A percentile compares a stretch with the other conserved stretches of the same genome.
Evolutionary conservation across 2,888 invertebrate species (phyloP).

Genomic region (Meganola albula): DNA sequence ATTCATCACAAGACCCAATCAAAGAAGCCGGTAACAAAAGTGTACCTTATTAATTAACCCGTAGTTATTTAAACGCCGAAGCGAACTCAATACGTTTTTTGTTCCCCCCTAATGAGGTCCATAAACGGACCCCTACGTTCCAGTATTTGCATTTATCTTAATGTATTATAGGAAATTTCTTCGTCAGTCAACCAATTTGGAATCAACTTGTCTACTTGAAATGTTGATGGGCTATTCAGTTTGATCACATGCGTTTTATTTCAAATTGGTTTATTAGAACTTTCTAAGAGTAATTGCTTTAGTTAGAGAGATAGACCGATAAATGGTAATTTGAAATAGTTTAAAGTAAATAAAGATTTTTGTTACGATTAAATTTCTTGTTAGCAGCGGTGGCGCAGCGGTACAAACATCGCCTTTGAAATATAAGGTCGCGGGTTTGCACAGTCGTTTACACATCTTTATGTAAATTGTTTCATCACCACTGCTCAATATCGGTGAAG

Average conservation of each 20-base stretch:
- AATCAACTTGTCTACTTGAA: constrained; percentile 32
- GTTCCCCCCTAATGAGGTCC: constrained; percentile 64
- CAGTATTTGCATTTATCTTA: constrained; percentile 63
- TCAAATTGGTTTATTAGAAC: constrained; percentile 25
- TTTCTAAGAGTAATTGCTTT: constrained; percentile 20
- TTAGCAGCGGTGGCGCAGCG: too few relatives aligned
- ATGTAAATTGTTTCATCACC: too few relatives aligned
- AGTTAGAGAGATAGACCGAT: too few relatives aligned
- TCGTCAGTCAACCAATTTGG: constrained; percentile 38
- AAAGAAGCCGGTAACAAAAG: constrained; percentile 29
- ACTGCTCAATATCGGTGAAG: too few relatives aligned
- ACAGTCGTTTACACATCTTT: too few relatives aligned
- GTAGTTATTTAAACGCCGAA: constrained; percentile 57
- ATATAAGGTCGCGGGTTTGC: too few relatives aligned
- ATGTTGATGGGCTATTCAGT: constrained; percentile 49
- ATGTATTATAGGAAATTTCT: constrained; percentile 37
- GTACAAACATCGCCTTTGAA: too few relatives aligned
- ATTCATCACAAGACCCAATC: constrained; percentile 35
- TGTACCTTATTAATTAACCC: constrained; percentile 60
- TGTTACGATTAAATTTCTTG: too few relatives aligned
- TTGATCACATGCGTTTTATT: constrained; percentile 30
- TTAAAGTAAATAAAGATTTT: too few relatives aligned
- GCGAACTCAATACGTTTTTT: constrained; percentile 50
- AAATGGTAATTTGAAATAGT: too few relatives aligned
- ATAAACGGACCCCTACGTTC: constrained; percentile 54